A percentile compares a stretch with the other conserved stretches of the same genome.
phyloP scores from a whole-genome alignment of 2,797 vertebrate species.

The Trachurus trachurus region DNA sequence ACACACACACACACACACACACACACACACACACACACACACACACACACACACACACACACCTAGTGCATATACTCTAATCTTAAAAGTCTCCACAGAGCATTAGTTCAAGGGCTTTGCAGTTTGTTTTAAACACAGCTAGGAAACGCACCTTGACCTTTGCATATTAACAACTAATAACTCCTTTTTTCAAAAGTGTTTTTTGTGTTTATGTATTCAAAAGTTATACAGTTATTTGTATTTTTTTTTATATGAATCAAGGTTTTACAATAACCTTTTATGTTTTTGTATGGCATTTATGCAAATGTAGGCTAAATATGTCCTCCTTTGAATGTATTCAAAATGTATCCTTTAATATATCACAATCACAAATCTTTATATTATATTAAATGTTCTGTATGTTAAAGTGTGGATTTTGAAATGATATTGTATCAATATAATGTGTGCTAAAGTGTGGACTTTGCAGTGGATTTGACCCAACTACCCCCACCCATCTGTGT shows the following conservation, averaged over 20 bases:
- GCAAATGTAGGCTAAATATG: neutral
- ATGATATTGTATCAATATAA: neutral
- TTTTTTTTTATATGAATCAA: neutral
- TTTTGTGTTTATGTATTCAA: neutral
- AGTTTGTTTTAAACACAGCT: conserved; percentile 21
- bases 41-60: neutral
- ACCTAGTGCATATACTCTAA: conserved; percentile 7
- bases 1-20: neutral
- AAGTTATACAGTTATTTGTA: neutral
- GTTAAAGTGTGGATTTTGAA: neutral
- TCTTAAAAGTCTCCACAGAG: conserved; percentile 34
- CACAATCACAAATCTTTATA: neutral
- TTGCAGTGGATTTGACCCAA: neutral
- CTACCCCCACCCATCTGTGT: neutral
- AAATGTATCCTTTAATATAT: neutral
- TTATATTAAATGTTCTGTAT: neutral
- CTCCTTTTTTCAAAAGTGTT: neutral
- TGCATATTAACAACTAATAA: neutral
- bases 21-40: neutral
- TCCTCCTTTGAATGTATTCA: neutral
- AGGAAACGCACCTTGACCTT: neutral
- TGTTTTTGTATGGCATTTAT: neutral
- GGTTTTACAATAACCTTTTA: no score
- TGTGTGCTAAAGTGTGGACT: neutral
- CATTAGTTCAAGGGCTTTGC: conserved; percentile 15